phyloP scores from a whole-genome alignment of 2,888 invertebrate species.

The Brachylomia viminalis region DNA sequence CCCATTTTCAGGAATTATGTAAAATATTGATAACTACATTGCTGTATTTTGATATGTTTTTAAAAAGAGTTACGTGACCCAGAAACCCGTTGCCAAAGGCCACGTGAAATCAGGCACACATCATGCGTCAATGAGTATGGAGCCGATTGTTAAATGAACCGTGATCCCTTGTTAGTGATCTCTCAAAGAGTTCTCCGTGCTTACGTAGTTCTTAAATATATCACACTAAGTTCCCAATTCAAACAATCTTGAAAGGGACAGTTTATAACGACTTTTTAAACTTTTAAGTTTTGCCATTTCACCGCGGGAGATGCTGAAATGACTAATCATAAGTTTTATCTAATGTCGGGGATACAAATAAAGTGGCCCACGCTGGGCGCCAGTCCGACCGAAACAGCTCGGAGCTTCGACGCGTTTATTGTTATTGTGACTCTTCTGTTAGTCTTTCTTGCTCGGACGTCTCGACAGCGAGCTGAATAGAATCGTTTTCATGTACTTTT shows the following conservation, averaged over 20 bases:
- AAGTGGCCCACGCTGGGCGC: slow-evolving; percentile 76
- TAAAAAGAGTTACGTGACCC: slow-evolving; percentile 55
- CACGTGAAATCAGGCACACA: slow-evolving; percentile 61
- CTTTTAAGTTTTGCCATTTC: slow-evolving; percentile 18
- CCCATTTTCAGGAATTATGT: slow-evolving; percentile 41
- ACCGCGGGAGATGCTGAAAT: slow-evolving; percentile 16
- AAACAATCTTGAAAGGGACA: slow-evolving; percentile 21
- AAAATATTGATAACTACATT: slow-evolving; percentile 31
- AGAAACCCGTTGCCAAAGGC: slow-evolving; percentile 53
- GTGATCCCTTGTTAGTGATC: slow-evolving; percentile 61
- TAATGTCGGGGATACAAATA: slow-evolving; percentile 58
- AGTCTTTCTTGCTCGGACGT: slow-evolving; percentile 64
- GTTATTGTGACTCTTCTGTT: slow-evolving; percentile 73
- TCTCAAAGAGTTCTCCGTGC: slow-evolving; percentile 36
- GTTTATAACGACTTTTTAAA: slow-evolving; percentile 25
- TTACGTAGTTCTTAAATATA: slow-evolving; percentile 23
- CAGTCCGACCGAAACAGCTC: slow-evolving; percentile 71
- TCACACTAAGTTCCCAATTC: slow-evolving; percentile 13
- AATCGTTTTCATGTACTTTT: slow-evolving; percentile 77
- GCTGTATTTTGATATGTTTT: slow-evolving; percentile 48
- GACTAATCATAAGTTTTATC: slow-evolving; percentile 55
- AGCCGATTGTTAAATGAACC: slow-evolving; percentile 73
- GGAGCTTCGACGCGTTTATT: slow-evolving; percentile 76
- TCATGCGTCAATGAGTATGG: slow-evolving; percentile 64
- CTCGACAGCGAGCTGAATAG: slow-evolving; percentile 73